Evolutionary conservation across 2,797 vertebrate species (phyloP), one percentile per base, ranked within the genome.

Genomic region (Oceanodroma leucorhoa): DNA sequence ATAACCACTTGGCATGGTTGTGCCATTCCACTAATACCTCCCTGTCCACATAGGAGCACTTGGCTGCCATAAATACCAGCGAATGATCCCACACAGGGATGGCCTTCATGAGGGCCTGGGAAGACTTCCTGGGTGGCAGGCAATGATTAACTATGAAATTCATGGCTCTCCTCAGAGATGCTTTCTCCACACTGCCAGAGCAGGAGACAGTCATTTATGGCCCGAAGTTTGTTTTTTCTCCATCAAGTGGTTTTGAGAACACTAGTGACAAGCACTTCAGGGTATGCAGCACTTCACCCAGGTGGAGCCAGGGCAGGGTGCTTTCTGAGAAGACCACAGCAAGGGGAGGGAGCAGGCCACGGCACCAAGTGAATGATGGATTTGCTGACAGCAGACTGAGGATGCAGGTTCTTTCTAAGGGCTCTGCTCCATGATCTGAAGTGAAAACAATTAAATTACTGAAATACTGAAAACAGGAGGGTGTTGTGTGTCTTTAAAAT

Each of bases 391-490:
- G 51, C 60, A 84, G 41, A 18, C 40, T 78, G 54, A 65, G 27
- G 53, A 55, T 67, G 38, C 27, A 69, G 69, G 23, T 27, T 71
- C 46, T 41, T 83, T 50, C 53, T 77, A 38, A 87, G 36, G 71
- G 30, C 53, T 87, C 54, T 83, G 34, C 41, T 91, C 20, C n/a
- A 19, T 67, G 36, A 71, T 85, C 46, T 85, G 75, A 83, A 73
- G 78, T 89, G 36, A 53, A 92, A 96, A 89, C 71, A 87, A 62
- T 40, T 38, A 32, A 69, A 92, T 78, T 88, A 73, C 36, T 45
- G 43, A 65, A 89, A 55, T 72, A 62, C 43, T 70, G 83, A 86
- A 91, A 73, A 36, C 67, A 72, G 73, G 45, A 94, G 57, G 53
- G 36, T 48, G n/a, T 54, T 85, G 60, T 89, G 38, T 80, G 41